A percentile compares a stretch with the other conserved stretches of the same genome.
Conservation (phyloP, 92 coral and sea anemone species). For the Blastomussa wellsi region DNA sequence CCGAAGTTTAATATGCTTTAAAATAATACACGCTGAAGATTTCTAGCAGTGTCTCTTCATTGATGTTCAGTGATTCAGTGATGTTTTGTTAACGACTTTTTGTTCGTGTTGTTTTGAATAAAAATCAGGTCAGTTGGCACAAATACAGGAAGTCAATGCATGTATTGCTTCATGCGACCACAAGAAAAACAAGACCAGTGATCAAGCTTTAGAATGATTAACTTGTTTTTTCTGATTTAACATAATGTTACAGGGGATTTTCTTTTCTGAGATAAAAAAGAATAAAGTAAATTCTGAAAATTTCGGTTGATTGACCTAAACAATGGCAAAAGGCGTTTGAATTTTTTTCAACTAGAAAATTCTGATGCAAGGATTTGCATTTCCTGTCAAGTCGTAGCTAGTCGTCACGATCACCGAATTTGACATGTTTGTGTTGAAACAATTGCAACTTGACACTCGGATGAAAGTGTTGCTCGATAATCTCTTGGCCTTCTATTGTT, state of each 20-base stretch:
- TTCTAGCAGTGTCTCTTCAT: background rate
- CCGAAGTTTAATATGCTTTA: background rate
- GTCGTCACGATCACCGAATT: background rate
- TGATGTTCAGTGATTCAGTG: background rate
- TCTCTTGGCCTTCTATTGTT: background rate
- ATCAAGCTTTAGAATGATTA: background rate
- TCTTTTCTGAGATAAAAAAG: background rate
- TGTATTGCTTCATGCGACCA: background rate
- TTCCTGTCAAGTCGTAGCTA: conserved; percentile 6
- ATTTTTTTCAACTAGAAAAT: background rate
- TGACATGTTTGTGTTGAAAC: background rate
- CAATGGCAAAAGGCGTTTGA: background rate
- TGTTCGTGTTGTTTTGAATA: background rate
- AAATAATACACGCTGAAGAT: background rate
- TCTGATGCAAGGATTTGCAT: background rate
- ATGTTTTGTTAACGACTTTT: background rate
- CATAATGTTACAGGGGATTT: background rate
- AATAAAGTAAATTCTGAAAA: background rate
- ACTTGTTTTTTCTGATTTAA: background rate
- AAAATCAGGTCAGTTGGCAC: conserved; percentile 4
- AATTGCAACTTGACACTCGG: conserved; percentile 8
- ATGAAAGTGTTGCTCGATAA: background rate
- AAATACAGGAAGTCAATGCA: background rate
- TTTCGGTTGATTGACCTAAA: background rate
- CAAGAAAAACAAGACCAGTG: background rate